These are phyloP conservation scores for Hemibagrus wyckioides DNA, from an alignment of 2,113 vertebrate genomes.

Conservation along the genomic window DNA sequence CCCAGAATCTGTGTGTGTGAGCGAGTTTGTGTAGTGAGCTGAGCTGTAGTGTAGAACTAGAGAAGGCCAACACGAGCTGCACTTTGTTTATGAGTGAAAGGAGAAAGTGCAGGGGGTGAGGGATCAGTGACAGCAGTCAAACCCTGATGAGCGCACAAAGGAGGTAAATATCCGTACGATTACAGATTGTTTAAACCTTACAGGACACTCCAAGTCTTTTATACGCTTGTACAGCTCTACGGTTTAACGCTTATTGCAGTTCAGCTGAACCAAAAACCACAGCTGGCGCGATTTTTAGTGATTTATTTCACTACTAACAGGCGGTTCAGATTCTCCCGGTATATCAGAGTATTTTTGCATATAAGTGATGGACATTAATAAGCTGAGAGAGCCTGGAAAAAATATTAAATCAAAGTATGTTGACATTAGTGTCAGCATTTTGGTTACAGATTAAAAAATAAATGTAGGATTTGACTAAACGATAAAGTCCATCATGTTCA, in stretches of 20 bases:
- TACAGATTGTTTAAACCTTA: background rate
- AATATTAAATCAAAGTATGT: background rate
- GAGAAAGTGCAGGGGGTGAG: slow-evolving; percentile 17
- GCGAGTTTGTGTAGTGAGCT: background rate
- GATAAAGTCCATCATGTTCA: background rate
- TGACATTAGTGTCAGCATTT: background rate
- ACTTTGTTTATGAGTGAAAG: slow-evolving; percentile 41
- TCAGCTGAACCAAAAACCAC: background rate
- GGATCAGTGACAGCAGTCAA: slow-evolving; percentile 18
- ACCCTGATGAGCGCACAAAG: slow-evolving; percentile 15
- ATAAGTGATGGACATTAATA: too few species aligned
- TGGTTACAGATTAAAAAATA: background rate
- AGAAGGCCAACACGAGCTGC: background rate
- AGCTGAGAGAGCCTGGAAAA: background rate
- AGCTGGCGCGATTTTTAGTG: background rate
- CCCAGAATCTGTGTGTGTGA: slow-evolving; percentile 3
- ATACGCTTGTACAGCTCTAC: background rate
- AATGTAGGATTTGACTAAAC: background rate
- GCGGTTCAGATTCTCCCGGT: background rate
- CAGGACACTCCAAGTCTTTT: background rate
- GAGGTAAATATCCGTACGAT: slow-evolving; percentile 8
- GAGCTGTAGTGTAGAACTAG: background rate
- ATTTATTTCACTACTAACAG: background rate
- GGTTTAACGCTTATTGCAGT: background rate
- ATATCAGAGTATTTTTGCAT: background rate